Percentiles rank a stretch among this genome's conserved stretches.
These are phyloP conservation scores for Diaprepes abbreviatus DNA, from an alignment of 2,888 invertebrate species.

Conservation along the genomic window DNA sequence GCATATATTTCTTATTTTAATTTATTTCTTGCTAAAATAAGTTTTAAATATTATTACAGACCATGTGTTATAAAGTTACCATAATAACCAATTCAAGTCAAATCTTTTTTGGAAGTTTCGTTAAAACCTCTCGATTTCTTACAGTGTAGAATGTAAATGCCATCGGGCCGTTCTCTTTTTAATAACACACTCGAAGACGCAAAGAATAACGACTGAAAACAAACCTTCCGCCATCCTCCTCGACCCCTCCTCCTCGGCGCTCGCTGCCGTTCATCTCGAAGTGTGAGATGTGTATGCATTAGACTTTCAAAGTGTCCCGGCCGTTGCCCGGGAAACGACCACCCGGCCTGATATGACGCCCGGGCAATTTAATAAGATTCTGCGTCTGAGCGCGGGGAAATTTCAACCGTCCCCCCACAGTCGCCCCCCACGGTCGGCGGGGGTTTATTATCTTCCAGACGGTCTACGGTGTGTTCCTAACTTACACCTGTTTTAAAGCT, in stretches of 20 bases:
- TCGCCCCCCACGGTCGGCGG: conserved; percentile 1
- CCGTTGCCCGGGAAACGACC: conserved; percentile 78
- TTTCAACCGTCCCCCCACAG: not conserved
- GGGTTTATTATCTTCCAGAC: conserved; percentile 34
- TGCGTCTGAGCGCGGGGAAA: conserved; percentile 61
- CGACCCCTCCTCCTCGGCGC: conserved; percentile 59
- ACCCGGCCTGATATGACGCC: conserved; percentile 76
- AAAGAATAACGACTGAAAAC: conserved; percentile 8
- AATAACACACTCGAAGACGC: conserved; percentile 8
- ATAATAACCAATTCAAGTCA: too few species aligned
- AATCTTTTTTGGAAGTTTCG: too few species aligned
- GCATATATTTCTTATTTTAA: too few species aligned
- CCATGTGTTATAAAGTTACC: too few species aligned
- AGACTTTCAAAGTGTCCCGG: conserved; percentile 73
- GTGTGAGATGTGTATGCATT: conserved; percentile 68
- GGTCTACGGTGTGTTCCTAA: conserved; percentile 1
- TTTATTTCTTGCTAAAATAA: too few species aligned
- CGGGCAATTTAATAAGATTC: conserved; percentile 72
- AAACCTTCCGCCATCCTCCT: conserved; percentile 36
- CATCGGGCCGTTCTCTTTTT: conserved; percentile 1
- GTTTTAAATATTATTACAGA: too few species aligned
- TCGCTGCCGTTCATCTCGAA: conserved; percentile 39
- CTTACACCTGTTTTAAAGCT: conserved; percentile 8
- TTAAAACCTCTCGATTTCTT: not conserved
- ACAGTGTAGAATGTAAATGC: not conserved